phyloP scores from a whole-genome alignment of 2,888 invertebrate genomes.

The Choreutis nemorana region DNA sequence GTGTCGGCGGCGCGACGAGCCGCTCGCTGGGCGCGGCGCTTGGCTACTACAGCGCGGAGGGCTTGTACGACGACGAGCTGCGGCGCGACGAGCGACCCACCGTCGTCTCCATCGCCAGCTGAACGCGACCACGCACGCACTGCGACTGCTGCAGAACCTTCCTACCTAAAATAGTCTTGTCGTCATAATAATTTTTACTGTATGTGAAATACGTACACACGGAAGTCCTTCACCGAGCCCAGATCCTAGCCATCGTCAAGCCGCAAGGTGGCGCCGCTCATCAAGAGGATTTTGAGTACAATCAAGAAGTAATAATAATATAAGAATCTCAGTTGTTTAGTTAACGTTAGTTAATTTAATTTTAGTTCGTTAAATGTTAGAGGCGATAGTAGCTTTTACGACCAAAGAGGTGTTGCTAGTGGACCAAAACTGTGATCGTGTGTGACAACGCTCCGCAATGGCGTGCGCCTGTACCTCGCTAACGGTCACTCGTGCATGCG shows the following conservation, averaged over 20 bases:
- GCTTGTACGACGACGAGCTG: conserved; percentile 8
- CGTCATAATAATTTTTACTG: conserved; percentile 6
- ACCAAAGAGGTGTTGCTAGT: conserved; percentile 27
- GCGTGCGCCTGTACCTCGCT: no score
- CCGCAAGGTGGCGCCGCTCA: conserved; percentile 7
- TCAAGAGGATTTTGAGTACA: conserved; percentile 7
- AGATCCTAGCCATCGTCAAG: no score
- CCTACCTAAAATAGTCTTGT: no score
- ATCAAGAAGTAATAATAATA: conserved; percentile 13
- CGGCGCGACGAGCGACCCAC: conserved; percentile 57
- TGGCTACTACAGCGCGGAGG: conserved; percentile 15
- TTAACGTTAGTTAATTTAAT: no score
- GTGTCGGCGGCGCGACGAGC: conserved; percentile 12
- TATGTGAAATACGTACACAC: not conserved
- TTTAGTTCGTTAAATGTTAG: no score
- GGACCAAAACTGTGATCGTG: conserved; percentile 29
- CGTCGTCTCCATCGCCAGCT: conserved; percentile 61
- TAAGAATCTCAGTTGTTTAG: conserved; percentile 42
- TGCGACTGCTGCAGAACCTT: no score
- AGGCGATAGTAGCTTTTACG: no score
- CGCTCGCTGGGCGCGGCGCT: conserved; percentile 15
- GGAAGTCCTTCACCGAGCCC: conserved; percentile 3
- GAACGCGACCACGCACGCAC: conserved; percentile 31
- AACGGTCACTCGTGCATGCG: no score
- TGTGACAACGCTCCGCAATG: no score